A percentile compares a stretch with the other conserved stretches of the same genome.
Evolutionary conservation across 1,140 invertebrate genomes (phyloP).

Genomic region (Agrilus planipennis): DNA sequence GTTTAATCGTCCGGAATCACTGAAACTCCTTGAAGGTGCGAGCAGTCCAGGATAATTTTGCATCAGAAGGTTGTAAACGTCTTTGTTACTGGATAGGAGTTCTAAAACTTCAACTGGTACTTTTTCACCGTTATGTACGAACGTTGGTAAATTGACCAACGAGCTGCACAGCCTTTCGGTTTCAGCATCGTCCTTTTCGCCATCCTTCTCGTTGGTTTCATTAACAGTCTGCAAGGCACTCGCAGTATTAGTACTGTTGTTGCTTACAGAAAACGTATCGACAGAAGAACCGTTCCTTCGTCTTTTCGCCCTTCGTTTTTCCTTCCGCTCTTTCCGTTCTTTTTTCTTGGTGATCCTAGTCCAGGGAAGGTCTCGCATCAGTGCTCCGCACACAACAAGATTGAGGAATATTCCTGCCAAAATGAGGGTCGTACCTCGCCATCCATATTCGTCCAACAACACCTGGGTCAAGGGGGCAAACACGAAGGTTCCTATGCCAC

Average conservation of each 20-base stretch:
- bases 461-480: slow-evolving; percentile 77
- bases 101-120: slow-evolving; percentile 63
- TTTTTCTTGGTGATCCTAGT: slow-evolving; percentile 51
- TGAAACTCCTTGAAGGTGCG: slow-evolving; percentile 56
- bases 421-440: slow-evolving; percentile 72
- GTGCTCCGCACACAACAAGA: slow-evolving; percentile 71
- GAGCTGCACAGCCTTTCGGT: slow-evolving; percentile 54
- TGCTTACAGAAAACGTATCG: slow-evolving; percentile 55
- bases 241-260: slow-evolving; percentile 50
- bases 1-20: slow-evolving; percentile 48
- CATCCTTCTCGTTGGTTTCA: slow-evolving; percentile 21
- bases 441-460: slow-evolving; percentile 67
- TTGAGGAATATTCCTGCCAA: slow-evolving; percentile 76
- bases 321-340: slow-evolving; percentile 47
- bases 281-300: slow-evolving; percentile 47
- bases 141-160: slow-evolving; percentile 71
- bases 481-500: slow-evolving; percentile 80
- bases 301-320: slow-evolving; percentile 45
- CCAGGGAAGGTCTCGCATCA: slow-evolving; percentile 74
- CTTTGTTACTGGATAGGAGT: slow-evolving; percentile 53
- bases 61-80: slow-evolving; percentile 56
- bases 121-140: slow-evolving; percentile 62
- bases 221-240: slow-evolving; percentile 35
- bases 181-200: slow-evolving; percentile 11
- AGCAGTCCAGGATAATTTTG: slow-evolving; percentile 63